Evolutionary conservation across 2,113 vertebrate genomes (phyloP).

Genomic region (Odontophorus gujanensis): DNA sequence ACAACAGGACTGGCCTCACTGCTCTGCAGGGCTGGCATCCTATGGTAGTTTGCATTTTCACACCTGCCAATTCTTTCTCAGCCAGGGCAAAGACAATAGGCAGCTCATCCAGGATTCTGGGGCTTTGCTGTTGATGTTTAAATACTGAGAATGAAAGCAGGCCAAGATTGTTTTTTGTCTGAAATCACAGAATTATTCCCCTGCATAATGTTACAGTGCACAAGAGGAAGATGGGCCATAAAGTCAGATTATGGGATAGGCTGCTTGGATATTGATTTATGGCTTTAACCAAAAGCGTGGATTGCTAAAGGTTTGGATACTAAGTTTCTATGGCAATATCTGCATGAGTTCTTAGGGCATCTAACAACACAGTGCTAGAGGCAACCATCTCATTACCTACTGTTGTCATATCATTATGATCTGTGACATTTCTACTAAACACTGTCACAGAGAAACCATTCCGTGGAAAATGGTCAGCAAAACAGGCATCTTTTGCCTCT

Average conservation of each 20-base stretch:
- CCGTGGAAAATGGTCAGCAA: slow-evolving; percentile 29
- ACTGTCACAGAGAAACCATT: slow-evolving; percentile 62
- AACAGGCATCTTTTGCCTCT: slow-evolving; percentile 29
- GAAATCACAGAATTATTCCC: not conserved
- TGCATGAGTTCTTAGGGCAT: not conserved
- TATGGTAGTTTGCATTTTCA: not conserved
- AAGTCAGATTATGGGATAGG: not conserved
- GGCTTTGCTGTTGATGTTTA: not conserved
- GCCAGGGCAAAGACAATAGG: not conserved
- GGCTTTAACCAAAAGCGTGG: not conserved
- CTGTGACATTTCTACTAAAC: slow-evolving; percentile 48
- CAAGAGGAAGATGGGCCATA: not conserved
- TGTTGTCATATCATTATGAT: slow-evolving; percentile 28
- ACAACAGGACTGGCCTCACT: not conserved
- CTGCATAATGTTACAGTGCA: not conserved
- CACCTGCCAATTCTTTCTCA: not conserved
- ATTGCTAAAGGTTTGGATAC: not conserved
- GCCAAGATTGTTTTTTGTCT: not conserved
- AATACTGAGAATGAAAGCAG: not conserved
- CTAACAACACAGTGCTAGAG: not conserved
- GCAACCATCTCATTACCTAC: slow-evolving; percentile 7
- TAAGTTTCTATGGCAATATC: not conserved
- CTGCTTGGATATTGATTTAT: not conserved
- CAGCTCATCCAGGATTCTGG: not conserved
- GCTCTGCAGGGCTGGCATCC: not conserved